A percentile compares a stretch with the other conserved stretches of the same genome.
phyloP scores from a whole-genome alignment of 2,113 vertebrate genomes.

The human region DNA sequence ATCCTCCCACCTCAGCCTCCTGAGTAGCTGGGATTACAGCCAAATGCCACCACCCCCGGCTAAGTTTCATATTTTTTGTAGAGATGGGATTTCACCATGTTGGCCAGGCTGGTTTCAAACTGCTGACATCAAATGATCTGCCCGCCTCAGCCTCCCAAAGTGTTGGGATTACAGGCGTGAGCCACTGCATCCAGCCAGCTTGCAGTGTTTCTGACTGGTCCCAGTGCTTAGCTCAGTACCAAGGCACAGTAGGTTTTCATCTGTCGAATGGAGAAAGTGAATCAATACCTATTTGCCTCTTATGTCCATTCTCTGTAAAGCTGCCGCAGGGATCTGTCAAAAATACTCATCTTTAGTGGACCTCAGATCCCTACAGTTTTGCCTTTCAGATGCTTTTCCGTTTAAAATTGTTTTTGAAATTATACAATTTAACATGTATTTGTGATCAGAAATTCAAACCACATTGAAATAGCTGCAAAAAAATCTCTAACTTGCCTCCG shows the following conservation, averaged over 20 bases:
- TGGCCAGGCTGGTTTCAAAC: background rate
- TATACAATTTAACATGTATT: background rate
- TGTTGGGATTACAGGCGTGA: background rate
- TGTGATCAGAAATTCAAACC: conserved; percentile 18
- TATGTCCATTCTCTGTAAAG: background rate
- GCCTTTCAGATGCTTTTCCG: background rate
- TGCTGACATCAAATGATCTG: background rate
- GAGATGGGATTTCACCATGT: background rate
- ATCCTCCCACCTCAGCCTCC: background rate
- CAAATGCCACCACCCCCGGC: background rate
- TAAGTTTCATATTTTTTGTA: background rate
- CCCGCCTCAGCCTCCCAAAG: background rate
- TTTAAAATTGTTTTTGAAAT: conserved; percentile 8
- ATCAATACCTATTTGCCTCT: background rate
- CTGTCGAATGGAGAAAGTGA: conserved; percentile 22
- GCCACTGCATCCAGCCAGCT: background rate
- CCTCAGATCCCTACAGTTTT: background rate
- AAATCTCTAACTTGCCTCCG: background rate
- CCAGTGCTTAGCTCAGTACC: background rate
- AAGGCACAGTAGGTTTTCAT: background rate
- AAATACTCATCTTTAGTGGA: background rate
- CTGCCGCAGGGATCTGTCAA: background rate
- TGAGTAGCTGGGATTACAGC: background rate
- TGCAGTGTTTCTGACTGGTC: background rate
- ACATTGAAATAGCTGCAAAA: background rate